These are phyloP conservation scores for Akabosia matsudoensis DNA, from an alignment of 1,140 invertebrate species.

Conservation along the genomic window DNA sequence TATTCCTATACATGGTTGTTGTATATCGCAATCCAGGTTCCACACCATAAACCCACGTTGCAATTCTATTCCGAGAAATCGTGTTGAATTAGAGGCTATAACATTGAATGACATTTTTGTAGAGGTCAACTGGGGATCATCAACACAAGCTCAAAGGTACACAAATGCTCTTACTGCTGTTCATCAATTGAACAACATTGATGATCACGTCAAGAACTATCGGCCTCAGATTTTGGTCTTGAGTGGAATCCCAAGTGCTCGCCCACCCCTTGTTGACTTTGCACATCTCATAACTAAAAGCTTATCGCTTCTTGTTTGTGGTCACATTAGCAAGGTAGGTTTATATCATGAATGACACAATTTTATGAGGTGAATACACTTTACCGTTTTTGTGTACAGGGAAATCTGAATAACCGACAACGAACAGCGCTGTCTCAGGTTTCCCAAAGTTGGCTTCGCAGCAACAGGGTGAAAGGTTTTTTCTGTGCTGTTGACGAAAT, in stretches of 20 bases:
- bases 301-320: slow-evolving; percentile 58
- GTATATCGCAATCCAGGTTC: slow-evolving; percentile 60
- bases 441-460: slow-evolving; percentile 54
- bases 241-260: slow-evolving; percentile 55
- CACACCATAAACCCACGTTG: slow-evolving; percentile 23
- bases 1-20: slow-evolving; percentile 57
- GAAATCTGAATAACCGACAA: slow-evolving; percentile 49
- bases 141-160: slow-evolving; percentile 62
- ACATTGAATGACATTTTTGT: slow-evolving; percentile 23
- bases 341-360: background rate
- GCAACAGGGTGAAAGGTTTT: slow-evolving; percentile 56
- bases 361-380: background rate
- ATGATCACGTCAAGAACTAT: slow-evolving; percentile 64
- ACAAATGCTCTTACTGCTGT: slow-evolving; percentile 56
- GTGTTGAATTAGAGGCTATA: background rate
- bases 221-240: slow-evolving; percentile 61
- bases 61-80: background rate
- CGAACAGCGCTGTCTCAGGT: slow-evolving; percentile 55
- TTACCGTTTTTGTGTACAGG: slow-evolving; percentile 44
- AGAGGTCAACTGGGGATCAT: slow-evolving; percentile 67
- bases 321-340: slow-evolving; percentile 52
- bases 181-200: slow-evolving; percentile 55
- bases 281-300: slow-evolving; percentile 57
- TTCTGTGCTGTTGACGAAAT: slow-evolving; percentile 54
- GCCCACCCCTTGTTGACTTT: slow-evolving; percentile 59